Evolutionary conservation across 2,113 vertebrate species (phyloP).

Genomic region (Oxygymnocypris stewartii): DNA sequence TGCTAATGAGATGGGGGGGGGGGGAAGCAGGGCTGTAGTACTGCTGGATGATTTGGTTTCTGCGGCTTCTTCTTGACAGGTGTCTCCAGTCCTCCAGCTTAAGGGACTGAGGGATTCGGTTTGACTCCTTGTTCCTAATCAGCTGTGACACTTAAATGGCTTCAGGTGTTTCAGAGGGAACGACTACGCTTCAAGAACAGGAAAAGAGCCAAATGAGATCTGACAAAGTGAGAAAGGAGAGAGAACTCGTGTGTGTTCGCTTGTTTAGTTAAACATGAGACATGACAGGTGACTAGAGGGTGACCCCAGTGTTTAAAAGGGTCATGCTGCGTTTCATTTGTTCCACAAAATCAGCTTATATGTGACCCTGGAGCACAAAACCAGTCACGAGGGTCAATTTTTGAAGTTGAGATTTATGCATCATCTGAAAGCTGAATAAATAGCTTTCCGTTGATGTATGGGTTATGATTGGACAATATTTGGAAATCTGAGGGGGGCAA

Average conservation of each 20-base stretch:
- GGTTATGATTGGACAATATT: too few species aligned
- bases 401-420: too few species aligned
- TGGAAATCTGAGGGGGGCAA: too few species aligned
- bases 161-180: conserved; percentile 18
- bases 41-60: not conserved
- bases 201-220: conserved; percentile 13
- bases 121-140: not conserved
- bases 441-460: too few species aligned
- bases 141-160: conserved; percentile 10
- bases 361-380: too few species aligned
- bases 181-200: conserved; percentile 7
- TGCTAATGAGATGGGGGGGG: not conserved
- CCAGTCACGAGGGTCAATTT: too few species aligned
- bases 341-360: not conserved
- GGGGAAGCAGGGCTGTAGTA: not conserved
- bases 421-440: too few species aligned
- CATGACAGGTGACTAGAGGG: not conserved
- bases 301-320: not conserved
- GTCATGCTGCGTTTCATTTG: not conserved
- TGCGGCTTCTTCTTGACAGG: not conserved
- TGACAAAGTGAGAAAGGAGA: conserved; percentile 26
- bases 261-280: conserved; percentile 22
- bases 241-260: not conserved
- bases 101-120: conserved; percentile 9
- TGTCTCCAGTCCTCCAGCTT: not conserved